Conservation (phyloP, 2,113 vertebrate genomes). For the Hymenochirus boettgeri region DNA sequence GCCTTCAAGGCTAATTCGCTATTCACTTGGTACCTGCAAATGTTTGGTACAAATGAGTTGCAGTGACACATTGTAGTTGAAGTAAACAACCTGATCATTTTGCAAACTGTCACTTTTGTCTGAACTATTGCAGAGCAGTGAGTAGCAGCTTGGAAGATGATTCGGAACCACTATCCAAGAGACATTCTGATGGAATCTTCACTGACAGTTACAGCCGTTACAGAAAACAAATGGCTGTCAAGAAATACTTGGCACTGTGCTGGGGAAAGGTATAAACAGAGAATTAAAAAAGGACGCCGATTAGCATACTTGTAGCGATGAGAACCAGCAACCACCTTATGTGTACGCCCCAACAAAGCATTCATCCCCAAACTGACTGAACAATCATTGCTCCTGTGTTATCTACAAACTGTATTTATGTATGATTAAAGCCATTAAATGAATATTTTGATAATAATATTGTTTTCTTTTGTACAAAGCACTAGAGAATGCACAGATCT, state of each 20-base stretch:
- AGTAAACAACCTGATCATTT: background rate
- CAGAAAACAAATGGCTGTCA: constrained; percentile 98
- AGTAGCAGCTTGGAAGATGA: constrained; percentile 71
- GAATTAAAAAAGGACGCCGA: constrained; percentile 97
- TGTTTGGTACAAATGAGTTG: too few relatives aligned
- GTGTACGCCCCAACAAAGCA: constrained; percentile 72
- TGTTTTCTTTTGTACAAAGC: constrained; percentile 94
- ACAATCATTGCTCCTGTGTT: constrained; percentile 89
- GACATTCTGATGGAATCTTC: constrained; percentile 97
- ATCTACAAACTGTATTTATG: constrained; percentile 96
- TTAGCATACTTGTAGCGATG: constrained; percentile 92
- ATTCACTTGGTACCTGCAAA: too few relatives aligned
- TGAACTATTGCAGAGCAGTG: constrained; percentile 59
- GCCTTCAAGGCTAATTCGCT: too few relatives aligned
- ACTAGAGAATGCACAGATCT: constrained; percentile 90
- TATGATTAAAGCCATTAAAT: constrained; percentile 99
- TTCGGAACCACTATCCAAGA: constrained; percentile 85
- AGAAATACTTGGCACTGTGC: constrained; percentile 97
- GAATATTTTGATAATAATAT: constrained; percentile 99
- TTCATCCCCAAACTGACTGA: constrained; percentile 84
- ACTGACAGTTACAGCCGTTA: constrained; percentile 99
- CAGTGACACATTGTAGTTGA: too few relatives aligned
- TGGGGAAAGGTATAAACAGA: constrained; percentile 99
- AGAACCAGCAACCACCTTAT: constrained; percentile 66
- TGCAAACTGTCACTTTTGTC: constrained; percentile 35